phyloP scores from a whole-genome alignment of 1,140 invertebrate species.

The Grapholita molesta region DNA sequence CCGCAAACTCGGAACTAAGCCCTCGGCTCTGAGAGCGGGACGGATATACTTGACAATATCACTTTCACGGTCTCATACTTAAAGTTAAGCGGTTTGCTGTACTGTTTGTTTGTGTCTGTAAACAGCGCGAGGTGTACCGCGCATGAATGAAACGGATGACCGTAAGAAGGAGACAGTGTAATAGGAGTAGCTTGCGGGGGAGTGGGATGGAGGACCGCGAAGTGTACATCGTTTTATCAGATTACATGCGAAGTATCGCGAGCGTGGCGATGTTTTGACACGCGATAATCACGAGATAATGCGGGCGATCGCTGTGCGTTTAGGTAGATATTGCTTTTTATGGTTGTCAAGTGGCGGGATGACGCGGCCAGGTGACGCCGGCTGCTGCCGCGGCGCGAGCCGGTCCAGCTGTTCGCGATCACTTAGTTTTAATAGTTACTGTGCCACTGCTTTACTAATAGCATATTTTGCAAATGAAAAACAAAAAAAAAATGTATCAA shows the following conservation, averaged over 20 bases:
- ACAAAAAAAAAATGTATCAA: too few relatives aligned
- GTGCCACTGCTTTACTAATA: too few relatives aligned
- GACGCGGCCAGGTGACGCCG: slow-evolving; percentile 55
- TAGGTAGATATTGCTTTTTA: slow-evolving; percentile 77
- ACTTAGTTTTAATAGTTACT: neutral
- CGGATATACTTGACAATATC: slow-evolving; percentile 69
- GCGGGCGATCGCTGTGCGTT: slow-evolving; percentile 71
- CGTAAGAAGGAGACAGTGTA: slow-evolving; percentile 47
- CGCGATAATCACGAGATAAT: slow-evolving; percentile 79
- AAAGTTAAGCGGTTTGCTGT: slow-evolving; percentile 77
- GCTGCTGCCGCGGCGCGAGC: neutral
- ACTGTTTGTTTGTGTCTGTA: slow-evolving; percentile 79
- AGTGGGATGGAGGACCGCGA: slow-evolving; percentile 60
- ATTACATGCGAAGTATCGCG: slow-evolving; percentile 77
- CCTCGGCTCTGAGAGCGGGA: slow-evolving; percentile 68
- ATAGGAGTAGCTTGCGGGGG: slow-evolving; percentile 27
- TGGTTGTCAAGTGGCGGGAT: slow-evolving; percentile 54
- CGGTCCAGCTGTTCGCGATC: neutral
- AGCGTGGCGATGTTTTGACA: slow-evolving; percentile 79
- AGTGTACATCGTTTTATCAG: slow-evolving; percentile 77
- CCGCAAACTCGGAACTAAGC: slow-evolving; percentile 32
- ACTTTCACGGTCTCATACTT: slow-evolving; percentile 76
- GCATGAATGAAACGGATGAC: slow-evolving; percentile 78
- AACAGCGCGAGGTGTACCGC: slow-evolving; percentile 76
- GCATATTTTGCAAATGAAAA: too few relatives aligned